Percentiles rank a stretch among this genome's conserved stretches.
Conservation (phyloP, 2,113 vertebrate species). For the Eublepharis macularius region DNA sequence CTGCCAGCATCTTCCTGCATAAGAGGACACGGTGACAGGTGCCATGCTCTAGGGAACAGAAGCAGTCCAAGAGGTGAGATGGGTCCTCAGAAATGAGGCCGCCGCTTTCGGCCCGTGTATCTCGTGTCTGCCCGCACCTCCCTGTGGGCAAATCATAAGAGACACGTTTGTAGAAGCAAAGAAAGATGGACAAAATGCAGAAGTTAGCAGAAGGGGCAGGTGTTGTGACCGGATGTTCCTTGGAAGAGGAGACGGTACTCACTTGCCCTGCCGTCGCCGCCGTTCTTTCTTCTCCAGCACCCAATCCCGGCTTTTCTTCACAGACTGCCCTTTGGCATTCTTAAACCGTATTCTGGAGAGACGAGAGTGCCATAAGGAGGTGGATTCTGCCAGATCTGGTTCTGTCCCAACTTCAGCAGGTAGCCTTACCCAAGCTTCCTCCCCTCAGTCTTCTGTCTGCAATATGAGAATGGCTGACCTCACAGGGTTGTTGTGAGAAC, state of each 20-base stretch:
- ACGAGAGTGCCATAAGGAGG: too few species aligned
- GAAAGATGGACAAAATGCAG: neutral
- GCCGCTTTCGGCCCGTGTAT: conserved; percentile 90
- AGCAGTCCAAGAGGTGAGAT: rapidly evolving
- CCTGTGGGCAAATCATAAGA: conserved; percentile 70
- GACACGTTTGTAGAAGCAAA: neutral
- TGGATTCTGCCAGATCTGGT: too few species aligned
- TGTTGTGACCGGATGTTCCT: neutral
- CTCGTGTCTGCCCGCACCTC: conserved; percentile 89
- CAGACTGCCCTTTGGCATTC: conserved; percentile 78
- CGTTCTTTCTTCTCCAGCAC: conserved; percentile 94
- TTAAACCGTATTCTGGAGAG: conserved; percentile 77
- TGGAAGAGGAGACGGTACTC: conserved; percentile 35
- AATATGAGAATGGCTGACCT: neutral
- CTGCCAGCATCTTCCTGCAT: neutral
- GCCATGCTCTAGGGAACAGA: neutral
- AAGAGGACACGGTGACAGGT: neutral
- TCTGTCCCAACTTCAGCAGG: too few species aligned
- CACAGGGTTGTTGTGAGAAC: neutral
- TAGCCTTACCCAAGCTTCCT: too few species aligned
- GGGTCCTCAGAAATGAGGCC: conserved; percentile 79
- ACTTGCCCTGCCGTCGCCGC: conserved; percentile 91
- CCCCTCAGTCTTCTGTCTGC: neutral
- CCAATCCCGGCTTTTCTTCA: conserved; percentile 91
- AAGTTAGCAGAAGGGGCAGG: neutral